Base-by-base conservation (phyloP, 2,888 invertebrate genomes). In the Melipona beecheii region DNA sequence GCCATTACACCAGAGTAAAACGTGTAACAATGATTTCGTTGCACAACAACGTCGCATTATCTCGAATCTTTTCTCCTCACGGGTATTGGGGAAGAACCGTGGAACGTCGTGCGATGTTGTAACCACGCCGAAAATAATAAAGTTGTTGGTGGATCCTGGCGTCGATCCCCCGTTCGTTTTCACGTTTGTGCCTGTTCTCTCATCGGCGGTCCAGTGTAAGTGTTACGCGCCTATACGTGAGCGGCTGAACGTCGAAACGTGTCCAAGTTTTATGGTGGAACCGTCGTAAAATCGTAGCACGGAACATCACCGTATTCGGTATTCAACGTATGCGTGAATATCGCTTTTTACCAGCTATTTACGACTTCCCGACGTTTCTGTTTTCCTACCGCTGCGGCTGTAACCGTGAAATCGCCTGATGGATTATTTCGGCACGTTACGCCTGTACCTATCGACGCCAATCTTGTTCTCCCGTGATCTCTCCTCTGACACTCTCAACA, bases 311-410 rank as follows among this genome's bases (percentile, higher is more conserved):
- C 90, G 90, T 91, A 91, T 91, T 91, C 89, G 90, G 91, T 85
- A 90, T 91, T 91, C 88, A 75, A 85, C 90, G 89, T 88, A 92
- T 90, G 89, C 91, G 91, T 90, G 91, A 91, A 89, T 91, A 91
- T 92, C 91, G 66, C 56, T 81, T 87, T 74, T 80, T 78, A 83
- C 70, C 86, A 27, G 66, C 64, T 81, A 84, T 89, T 90, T 89
- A 89, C 75, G 86, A 86, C 86, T 86, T 75, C 70, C 75, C 70
- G 70, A 60, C 75, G 68, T 84, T 9, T 9, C 43, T 43, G 43
- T 43, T 43, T 71, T 36, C 68, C 36, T 31, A 24, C 21, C 60
- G 9, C 54, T 54, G 24, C 19, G n/a, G n/a, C 15, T 58, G 69
- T 58, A 75, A 49, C 75, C 76, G 70, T 62, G 73, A 76, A 76